Conservation (phyloP, 1,140 invertebrate species). For the Megathymus violae region DNA sequence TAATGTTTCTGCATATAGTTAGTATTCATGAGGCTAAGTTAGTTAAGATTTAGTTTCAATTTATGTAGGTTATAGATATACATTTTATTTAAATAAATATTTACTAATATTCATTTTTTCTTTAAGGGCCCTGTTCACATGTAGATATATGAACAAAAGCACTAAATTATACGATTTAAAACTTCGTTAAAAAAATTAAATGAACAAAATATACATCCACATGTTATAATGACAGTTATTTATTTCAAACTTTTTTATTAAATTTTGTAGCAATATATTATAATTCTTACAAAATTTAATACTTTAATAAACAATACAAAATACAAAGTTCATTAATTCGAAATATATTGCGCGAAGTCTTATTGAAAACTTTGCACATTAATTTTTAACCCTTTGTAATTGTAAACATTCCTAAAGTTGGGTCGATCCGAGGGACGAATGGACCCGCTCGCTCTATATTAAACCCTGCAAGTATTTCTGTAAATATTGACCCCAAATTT, state of each 20-base stretch:
- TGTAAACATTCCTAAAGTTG: conserved; percentile 55
- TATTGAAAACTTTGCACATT: conserved; percentile 53
- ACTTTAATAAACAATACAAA: conserved; percentile 23
- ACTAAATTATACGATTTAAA: too few relatives aligned
- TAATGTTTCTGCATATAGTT: too few relatives aligned
- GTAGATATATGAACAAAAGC: too few relatives aligned
- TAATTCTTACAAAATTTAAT: background rate
- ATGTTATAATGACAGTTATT: background rate
- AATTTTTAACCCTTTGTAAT: conserved; percentile 62
- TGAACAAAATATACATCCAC: background rate
- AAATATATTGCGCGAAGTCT: conserved; percentile 48
- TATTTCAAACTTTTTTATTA: background rate
- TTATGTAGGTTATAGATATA: too few relatives aligned
- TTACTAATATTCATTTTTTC: too few relatives aligned
- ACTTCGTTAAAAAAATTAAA: too few relatives aligned
- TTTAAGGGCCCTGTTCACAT: too few relatives aligned
- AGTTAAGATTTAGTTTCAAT: too few relatives aligned
- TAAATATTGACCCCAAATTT: conserved; percentile 27
- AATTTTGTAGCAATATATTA: background rate
- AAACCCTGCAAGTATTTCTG: conserved; percentile 45
- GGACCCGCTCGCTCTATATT: conserved; percentile 53
- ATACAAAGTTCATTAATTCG: conserved; percentile 29
- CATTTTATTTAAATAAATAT: too few relatives aligned
- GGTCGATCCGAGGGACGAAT: conserved; percentile 50
- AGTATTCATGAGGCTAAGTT: too few relatives aligned